Evolutionary conservation across 2,113 vertebrate species (phyloP).

Genomic region (Pseudopipra pipra): DNA sequence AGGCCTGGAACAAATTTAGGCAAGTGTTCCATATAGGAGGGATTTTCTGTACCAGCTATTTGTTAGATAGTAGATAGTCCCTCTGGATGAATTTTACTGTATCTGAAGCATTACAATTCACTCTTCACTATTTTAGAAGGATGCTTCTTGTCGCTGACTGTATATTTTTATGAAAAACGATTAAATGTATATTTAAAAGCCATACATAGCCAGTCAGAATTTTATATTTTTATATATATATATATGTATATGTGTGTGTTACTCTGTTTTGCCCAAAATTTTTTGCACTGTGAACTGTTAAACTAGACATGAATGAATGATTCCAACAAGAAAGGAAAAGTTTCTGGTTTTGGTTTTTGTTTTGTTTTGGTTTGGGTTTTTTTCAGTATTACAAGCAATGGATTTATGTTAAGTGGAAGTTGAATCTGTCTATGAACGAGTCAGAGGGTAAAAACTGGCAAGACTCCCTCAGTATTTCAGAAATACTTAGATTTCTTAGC

Average conservation of each 20-base stretch:
- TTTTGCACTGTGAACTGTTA: neutral
- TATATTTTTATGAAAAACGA: neutral
- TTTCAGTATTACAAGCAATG: neutral
- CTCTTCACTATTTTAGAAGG: neutral
- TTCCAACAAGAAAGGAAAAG: neutral
- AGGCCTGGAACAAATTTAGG: neutral
- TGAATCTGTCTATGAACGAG: neutral
- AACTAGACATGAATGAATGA: neutral
- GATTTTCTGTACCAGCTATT: neutral
- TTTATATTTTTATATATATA: neutral
- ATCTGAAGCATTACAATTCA: neutral
- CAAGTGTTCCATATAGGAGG: neutral
- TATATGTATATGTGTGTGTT: neutral
- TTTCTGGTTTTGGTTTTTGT: neutral
- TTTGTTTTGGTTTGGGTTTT: neutral
- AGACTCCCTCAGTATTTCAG: neutral
- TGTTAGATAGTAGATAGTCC: neutral
- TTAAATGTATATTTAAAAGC: neutral
- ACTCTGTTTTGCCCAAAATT: neutral
- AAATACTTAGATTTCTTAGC: neutral
- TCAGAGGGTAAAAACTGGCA: neutral
- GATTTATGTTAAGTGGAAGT: neutral
- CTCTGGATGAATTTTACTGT: neutral
- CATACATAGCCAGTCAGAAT: neutral
- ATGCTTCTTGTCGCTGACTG: neutral